Percentiles rank a stretch among this genome's conserved stretches.
These are phyloP conservation scores for Tyto alba DNA, from an alignment of 2,113 vertebrate genomes.

Conservation along the genomic window DNA sequence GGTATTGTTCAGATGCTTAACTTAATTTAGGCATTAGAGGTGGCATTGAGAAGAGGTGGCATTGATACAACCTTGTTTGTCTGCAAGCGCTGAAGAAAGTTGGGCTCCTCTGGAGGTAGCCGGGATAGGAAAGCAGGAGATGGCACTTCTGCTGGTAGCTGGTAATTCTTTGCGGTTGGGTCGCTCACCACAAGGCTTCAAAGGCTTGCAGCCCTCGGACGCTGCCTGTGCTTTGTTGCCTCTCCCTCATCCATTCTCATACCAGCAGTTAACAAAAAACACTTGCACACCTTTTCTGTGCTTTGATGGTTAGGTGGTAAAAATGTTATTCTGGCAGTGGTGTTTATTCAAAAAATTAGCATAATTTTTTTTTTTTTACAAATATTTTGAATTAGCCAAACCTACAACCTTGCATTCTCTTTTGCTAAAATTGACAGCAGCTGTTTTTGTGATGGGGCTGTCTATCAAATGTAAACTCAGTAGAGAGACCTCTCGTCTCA, in stretches of 20 bases:
- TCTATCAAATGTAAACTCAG: not conserved
- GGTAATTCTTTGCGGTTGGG: not conserved
- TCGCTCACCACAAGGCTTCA: fast-evolving
- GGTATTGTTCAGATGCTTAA: not conserved
- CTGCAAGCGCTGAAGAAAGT: not conserved
- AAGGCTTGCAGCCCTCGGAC: not conserved
- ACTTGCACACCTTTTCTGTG: not conserved
- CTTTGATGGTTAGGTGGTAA: not conserved
- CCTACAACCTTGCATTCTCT: not conserved
- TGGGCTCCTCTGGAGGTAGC: not conserved
- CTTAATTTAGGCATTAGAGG: not conserved
- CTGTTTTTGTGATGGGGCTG: not conserved
- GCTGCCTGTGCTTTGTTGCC: not conserved
- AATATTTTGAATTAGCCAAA: not conserved
- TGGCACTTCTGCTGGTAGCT: not conserved
- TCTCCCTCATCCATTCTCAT: not conserved
- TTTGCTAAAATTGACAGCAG: not conserved
- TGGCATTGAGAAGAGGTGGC: not conserved
- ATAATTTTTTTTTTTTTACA: not conserved
- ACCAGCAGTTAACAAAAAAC: not conserved
- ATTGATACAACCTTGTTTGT: not conserved
- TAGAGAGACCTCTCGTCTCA: not conserved
- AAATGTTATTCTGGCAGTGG: not conserved
- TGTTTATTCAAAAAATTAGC: not conserved
- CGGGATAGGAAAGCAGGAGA: not conserved